Conservation (phyloP, 2,888 invertebrate species). For the Andricus curvator region DNA sequence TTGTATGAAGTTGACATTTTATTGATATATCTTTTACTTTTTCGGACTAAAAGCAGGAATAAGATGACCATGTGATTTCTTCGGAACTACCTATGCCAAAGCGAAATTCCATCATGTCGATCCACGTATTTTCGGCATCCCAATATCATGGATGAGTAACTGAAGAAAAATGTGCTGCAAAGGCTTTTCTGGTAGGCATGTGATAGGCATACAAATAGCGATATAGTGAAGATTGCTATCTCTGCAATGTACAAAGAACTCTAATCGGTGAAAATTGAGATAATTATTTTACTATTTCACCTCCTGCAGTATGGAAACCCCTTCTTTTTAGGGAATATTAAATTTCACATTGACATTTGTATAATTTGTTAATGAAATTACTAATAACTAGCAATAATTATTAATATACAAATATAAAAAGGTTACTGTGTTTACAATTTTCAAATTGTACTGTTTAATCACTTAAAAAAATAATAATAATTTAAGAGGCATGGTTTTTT, state of each 20-base stretch:
- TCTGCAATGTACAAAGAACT: background rate
- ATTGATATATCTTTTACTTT: background rate
- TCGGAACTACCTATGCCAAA: conserved; percentile 2
- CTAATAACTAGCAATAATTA: too few species aligned
- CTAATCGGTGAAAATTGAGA: too few species aligned
- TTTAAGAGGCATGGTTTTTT: too few species aligned
- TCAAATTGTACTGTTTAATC: too few species aligned
- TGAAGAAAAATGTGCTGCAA: conserved; percentile 39
- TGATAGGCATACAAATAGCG: background rate
- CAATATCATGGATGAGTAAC: conserved; percentile 48
- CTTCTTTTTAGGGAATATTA: too few species aligned
- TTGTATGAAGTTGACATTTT: background rate
- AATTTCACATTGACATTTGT: too few species aligned
- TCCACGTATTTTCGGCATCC: background rate
- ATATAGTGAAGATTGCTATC: background rate
- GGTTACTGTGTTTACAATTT: too few species aligned
- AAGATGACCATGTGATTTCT: conserved; percentile 17
- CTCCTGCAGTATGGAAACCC: too few species aligned
- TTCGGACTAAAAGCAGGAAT: background rate
- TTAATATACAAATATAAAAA: too few species aligned
- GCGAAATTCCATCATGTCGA: conserved; percentile 36
- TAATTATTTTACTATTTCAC: too few species aligned
- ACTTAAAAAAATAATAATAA: too few species aligned
- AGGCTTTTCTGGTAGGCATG: conserved; percentile 42
- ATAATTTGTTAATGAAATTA: too few species aligned